These are phyloP conservation scores for Temnothorax nylanderi DNA, from an alignment of 1,140 invertebrate genomes.

Conservation along the genomic window DNA sequence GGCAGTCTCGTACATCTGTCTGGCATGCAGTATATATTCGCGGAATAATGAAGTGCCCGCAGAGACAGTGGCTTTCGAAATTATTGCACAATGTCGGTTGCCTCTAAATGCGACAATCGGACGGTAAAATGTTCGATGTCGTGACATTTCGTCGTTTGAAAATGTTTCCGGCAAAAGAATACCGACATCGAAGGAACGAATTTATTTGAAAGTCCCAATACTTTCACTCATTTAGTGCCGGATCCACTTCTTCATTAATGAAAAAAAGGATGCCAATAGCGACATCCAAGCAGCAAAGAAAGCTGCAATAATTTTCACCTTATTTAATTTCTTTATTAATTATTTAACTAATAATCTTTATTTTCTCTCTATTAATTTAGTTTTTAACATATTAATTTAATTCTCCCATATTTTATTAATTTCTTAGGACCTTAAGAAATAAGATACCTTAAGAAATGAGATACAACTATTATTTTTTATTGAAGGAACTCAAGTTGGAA, in stretches of 20 bases:
- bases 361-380: not conserved
- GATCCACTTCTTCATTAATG: constrained; percentile 26
- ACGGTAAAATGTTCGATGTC: constrained; percentile 27
- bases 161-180: constrained; percentile 4
- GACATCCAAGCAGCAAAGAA: constrained; percentile 22
- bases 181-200: not conserved
- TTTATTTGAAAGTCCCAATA: constrained; percentile 38
- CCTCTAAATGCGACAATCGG: not conserved
- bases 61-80: constrained; percentile 22
- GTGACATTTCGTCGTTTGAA: constrained; percentile 18
- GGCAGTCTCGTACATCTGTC: not conserved
- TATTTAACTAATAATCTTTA: not conserved
- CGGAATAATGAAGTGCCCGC: constrained; percentile 23
- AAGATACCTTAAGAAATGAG: not conserved
- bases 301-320: not conserved
- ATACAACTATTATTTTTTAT: not conserved
- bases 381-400: not conserved
- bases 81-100: not conserved
- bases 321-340: not conserved
- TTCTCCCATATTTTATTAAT: constrained; percentile 8
- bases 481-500: not conserved
- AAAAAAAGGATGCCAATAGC: not conserved
- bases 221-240: constrained; percentile 29
- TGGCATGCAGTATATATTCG: constrained; percentile 18
- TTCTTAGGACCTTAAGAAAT: not conserved